These are phyloP conservation scores for Drosophila subquinaria DNA, from an alignment of 2,888 invertebrate genomes.

Conservation along the genomic window DNA sequence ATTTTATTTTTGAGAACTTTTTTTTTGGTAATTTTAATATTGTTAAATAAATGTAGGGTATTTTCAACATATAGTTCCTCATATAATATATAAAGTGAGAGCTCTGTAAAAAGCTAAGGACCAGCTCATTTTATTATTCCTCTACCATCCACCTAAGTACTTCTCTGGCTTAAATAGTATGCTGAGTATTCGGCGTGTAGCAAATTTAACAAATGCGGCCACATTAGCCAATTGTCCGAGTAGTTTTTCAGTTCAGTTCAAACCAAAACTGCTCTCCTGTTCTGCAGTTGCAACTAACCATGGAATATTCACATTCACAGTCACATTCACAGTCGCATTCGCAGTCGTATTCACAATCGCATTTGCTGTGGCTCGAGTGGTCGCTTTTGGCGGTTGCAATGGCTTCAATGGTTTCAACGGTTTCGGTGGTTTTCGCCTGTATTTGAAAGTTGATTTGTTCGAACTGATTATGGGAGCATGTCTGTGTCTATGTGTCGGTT, in stretches of 20 bases:
- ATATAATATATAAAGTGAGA: not conserved
- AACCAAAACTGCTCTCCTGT: not conserved
- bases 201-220: constrained; percentile 59
- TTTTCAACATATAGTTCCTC: not conserved
- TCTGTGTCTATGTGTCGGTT: constrained; percentile 28
- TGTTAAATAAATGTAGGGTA: not conserved
- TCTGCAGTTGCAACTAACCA: constrained; percentile 19
- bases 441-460: constrained; percentile 78
- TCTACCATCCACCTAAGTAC: not conserved
- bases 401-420: constrained; percentile 39
- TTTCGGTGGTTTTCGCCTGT: constrained; percentile 45
- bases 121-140: not conserved
- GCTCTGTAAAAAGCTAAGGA: not conserved
- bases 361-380: constrained; percentile 43
- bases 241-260: constrained; percentile 12
- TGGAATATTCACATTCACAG: constrained; percentile 9
- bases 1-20: not conserved
- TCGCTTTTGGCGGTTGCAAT: constrained; percentile 43
- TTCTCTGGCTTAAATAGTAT: not conserved
- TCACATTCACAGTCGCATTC: constrained; percentile 11
- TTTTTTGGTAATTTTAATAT: not conserved
- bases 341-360: constrained; percentile 10
- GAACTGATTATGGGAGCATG: constrained; percentile 71
- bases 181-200: constrained; percentile 4
- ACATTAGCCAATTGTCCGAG: constrained; percentile 49